Base-by-base conservation (phyloP, 2,888 invertebrate genomes). In the Octodonta nipae region DNA sequence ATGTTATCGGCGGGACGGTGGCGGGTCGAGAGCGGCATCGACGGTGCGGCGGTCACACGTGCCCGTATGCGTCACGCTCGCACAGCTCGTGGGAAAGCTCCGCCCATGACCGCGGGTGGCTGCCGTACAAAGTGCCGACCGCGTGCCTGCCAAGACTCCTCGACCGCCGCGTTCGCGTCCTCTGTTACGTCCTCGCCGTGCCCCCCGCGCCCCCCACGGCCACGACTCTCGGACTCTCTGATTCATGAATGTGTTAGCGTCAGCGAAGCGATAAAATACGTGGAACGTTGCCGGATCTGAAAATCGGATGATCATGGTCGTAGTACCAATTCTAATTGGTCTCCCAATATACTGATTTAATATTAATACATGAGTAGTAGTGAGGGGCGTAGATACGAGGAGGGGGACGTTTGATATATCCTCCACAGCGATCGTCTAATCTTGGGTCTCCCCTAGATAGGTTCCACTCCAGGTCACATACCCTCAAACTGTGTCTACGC, bases 41-140 rank as follows among this genome's bases (percentile, higher is more conserved):
- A 41, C 30, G 34, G 30, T 39, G 39, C 43, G 36, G 41, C 43
- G 45, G 66, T 64, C 60, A 58, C 65, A 61, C 63, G 60, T 58
- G 58, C 60, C 59, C 47, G 56, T 53, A 55, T 53, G 56, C 55
- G 54, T 52, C 52, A 51, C 54, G 52, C 54, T 54, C 54, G 54
- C 56, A 55, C 54, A 13, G 25, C 25, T 56, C 56, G 58, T 58
- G 58, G 58, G 58, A 58, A 59, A 56, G 51, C 56, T 51, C 54
- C 56, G 54, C 56, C 56, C 48, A 42, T 42, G 45, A 46, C 54
- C 52, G 54, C 54, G 53, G 54, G 52, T 54, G 55, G 53, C 53
- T 47, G 48, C 46, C 47, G 49, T 34, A 42, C 42, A 42, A 44
- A 43, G 44, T 41, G 42, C 44, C 44, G 42, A 44, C 44, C 44